These are phyloP conservation scores for Gymnothorax reevesii DNA, from an alignment of 2,797 vertebrate genomes.

Conservation along the genomic window DNA sequence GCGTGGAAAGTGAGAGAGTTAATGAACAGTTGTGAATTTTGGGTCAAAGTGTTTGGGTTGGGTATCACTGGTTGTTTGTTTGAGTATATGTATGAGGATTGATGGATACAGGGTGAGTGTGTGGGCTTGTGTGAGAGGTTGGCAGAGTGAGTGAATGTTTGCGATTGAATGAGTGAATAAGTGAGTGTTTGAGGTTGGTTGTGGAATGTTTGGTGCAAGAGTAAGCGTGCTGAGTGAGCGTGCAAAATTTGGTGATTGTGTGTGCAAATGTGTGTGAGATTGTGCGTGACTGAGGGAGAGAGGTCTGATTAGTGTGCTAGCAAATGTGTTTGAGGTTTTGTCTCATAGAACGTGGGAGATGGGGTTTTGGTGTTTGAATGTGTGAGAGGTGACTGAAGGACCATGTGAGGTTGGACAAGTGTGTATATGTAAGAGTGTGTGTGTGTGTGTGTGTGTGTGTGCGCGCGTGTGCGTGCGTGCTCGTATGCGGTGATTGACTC, in stretches of 20 bases:
- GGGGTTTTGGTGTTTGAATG: not conserved
- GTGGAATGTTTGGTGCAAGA: not conserved
- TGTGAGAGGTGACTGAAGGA: not conserved
- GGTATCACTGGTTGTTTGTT: not conserved
- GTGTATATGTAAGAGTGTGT: not conserved
- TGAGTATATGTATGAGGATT: not conserved
- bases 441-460: no score
- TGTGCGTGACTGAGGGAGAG: not conserved
- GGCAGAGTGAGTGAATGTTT: no score
- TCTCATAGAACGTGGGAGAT: not conserved
- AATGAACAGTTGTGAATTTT: no score
- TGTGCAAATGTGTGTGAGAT: not conserved
- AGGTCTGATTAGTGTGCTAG: not conserved
- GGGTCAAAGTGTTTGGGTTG: not conserved
- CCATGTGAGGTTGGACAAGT: not conserved
- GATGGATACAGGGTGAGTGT: no score
- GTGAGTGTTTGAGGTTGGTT: not conserved
- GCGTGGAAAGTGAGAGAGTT: no score
- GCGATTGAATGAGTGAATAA: no score
- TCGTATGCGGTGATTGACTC: no score
- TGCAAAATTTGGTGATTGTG: not conserved
- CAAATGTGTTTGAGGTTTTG: not conserved
- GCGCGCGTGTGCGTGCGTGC: no score
- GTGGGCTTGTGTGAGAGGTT: no score
- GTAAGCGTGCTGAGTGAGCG: not conserved